Evolutionary conservation across 2,113 vertebrate species (phyloP).

Genomic region (Amblyornis subalaris): DNA sequence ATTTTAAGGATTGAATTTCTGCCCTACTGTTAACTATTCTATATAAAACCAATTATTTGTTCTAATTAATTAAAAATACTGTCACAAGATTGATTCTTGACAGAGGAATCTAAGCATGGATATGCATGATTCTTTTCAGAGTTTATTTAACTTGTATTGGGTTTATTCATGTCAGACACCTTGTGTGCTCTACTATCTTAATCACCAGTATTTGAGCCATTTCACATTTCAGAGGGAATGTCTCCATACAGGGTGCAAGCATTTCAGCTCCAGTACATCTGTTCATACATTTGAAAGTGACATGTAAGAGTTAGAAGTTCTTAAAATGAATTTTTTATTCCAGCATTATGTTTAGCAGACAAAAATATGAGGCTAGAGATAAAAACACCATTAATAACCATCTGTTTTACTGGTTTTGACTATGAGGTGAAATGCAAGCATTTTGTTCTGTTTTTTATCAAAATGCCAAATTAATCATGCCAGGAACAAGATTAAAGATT

Average conservation of each 20-base stretch:
- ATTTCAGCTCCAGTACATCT: not conserved
- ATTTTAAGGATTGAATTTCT: not conserved
- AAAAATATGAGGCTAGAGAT: not conserved
- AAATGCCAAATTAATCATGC: not conserved
- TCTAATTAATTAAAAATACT: not conserved
- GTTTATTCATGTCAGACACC: not conserved
- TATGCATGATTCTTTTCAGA: not conserved
- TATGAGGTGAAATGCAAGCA: not conserved
- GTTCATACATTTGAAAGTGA: not conserved
- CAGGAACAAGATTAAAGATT: not conserved
- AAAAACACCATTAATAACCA: not conserved
- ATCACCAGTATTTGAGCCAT: not conserved
- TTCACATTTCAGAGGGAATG: not conserved
- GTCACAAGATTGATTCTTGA: not conserved
- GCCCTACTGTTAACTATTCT: not conserved
- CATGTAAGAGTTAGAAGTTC: not conserved
- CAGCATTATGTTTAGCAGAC: not conserved
- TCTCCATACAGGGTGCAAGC: not conserved
- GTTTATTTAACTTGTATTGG: not conserved
- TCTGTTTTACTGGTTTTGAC: not conserved
- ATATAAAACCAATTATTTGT: not conserved
- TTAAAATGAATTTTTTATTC: not conserved
- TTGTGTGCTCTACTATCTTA: not conserved
- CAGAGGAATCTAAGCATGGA: not conserved
- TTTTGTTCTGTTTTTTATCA: not conserved